These are phyloP conservation scores for Arenaria interpres DNA, from an alignment of 2,113 vertebrate genomes.

Conservation along the genomic window DNA sequence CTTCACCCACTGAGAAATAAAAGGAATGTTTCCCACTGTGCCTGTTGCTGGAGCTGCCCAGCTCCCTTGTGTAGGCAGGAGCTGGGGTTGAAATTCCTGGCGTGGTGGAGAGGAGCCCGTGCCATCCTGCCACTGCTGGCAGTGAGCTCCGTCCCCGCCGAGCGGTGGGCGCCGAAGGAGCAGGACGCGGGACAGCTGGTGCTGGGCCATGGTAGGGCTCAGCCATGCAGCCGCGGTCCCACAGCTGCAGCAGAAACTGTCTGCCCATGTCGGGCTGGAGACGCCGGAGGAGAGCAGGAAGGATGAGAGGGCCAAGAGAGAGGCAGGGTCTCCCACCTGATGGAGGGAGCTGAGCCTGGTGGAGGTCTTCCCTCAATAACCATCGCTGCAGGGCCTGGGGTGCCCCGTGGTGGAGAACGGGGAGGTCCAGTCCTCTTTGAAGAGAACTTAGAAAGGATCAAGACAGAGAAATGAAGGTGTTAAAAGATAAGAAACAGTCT, in stretches of 20 bases:
- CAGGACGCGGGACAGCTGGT: background rate
- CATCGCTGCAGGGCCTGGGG: background rate
- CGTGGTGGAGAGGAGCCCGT: background rate
- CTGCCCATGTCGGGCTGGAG: background rate
- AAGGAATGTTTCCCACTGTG: background rate
- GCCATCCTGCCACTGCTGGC: background rate
- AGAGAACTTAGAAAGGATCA: background rate
- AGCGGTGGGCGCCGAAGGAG: background rate
- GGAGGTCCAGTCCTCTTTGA: background rate
- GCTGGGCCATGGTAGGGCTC: fast-evolving
- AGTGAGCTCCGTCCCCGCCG: background rate
- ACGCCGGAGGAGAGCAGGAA: background rate
- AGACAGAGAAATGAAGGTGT: background rate
- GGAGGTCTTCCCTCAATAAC: background rate
- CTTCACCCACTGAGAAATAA: background rate
- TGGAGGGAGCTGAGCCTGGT: background rate
- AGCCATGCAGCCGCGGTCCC: background rate
- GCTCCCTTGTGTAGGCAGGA: background rate
- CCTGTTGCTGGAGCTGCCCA: fast-evolving
- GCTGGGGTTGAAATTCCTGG: background rate
- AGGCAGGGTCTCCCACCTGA: background rate
- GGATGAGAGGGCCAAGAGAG: background rate
- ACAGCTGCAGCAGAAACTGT: constrained; percentile 43
- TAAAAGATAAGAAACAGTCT: background rate
- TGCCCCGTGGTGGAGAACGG: fast-evolving